Conservation (phyloP, 2,888 invertebrate species). For the Synergus japonicus region DNA sequence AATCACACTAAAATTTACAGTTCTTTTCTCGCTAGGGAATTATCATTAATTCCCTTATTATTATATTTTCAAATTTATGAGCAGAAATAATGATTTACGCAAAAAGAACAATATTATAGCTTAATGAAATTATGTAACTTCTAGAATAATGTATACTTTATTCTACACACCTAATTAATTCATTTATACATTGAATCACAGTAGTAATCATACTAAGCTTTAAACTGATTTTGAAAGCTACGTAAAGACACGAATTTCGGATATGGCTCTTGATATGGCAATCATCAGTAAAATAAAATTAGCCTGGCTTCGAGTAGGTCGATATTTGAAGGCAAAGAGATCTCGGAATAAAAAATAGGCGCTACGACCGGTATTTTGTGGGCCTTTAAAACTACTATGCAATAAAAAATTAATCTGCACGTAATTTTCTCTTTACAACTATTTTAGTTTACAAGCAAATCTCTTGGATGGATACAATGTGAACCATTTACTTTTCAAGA, state of each 20-base stretch:
- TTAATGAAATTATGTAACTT: background rate
- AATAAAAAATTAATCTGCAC: conserved; percentile 21
- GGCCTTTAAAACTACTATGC: background rate
- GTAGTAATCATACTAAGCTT: background rate
- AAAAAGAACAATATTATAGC: background rate
- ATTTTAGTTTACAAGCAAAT: conserved; percentile 14
- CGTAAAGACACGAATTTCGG: background rate
- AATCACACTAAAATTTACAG: conserved; percentile 10
- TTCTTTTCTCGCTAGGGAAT: background rate
- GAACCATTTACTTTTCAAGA: conserved; percentile 11
- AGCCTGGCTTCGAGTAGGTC: conserved; percentile 6
- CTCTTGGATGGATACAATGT: conserved; percentile 8
- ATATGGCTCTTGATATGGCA: background rate
- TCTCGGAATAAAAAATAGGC: background rate
- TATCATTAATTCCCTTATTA: background rate
- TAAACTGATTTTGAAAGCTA: background rate
- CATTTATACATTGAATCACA: background rate
- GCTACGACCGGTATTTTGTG: background rate
- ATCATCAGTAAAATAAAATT: background rate
- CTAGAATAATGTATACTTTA: background rate
- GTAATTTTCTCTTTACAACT: background rate
- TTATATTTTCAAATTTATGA: background rate
- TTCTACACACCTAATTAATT: background rate
- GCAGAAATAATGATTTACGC: background rate
- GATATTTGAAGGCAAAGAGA: background rate